Conservation (phyloP, 53 echinoderm and acorn worm species). For the Mesocentrotus franciscanus region DNA sequence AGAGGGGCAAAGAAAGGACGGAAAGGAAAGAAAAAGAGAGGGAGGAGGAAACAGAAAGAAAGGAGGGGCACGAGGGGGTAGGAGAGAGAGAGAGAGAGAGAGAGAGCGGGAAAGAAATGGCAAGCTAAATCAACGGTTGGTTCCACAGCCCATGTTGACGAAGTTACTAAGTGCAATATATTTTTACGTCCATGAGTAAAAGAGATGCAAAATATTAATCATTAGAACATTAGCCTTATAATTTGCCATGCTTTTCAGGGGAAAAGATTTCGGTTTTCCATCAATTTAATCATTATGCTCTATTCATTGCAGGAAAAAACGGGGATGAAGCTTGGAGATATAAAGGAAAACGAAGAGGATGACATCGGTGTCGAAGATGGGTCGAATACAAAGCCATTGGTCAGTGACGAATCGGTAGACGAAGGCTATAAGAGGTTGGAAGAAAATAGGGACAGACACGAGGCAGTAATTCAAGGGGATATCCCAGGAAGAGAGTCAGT, state of each 20-base stretch:
- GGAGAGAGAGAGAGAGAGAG: not conserved
- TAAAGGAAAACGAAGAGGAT: not conserved
- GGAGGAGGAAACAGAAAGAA: not conserved
- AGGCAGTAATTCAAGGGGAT: not conserved
- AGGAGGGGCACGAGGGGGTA: not conserved
- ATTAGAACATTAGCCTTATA: too few species aligned
- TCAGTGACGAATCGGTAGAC: not conserved
- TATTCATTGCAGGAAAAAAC: constrained; percentile 4
- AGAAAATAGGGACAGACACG: not conserved
- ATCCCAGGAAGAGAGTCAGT: constrained; percentile 22
- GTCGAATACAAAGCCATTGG: not conserved
- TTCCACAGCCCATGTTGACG: too few species aligned
- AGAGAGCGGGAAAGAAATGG: not conserved
- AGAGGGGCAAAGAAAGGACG: not conserved
- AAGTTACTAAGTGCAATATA: too few species aligned
- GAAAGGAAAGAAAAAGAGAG: not conserved
- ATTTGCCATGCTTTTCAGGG: too few species aligned
- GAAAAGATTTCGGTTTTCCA: not conserved
- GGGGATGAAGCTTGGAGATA: constrained; percentile 12
- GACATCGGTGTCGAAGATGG: not conserved
- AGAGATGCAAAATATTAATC: too few species aligned
- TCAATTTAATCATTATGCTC: not conserved
- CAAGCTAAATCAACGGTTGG: too few species aligned
- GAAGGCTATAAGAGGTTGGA: not conserved
- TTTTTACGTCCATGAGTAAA: too few species aligned